A percentile compares a stretch with the other conserved stretches of the same genome.
Conservation (phyloP, 2,797 vertebrate genomes). For the Tokudaia muenninki region DNA sequence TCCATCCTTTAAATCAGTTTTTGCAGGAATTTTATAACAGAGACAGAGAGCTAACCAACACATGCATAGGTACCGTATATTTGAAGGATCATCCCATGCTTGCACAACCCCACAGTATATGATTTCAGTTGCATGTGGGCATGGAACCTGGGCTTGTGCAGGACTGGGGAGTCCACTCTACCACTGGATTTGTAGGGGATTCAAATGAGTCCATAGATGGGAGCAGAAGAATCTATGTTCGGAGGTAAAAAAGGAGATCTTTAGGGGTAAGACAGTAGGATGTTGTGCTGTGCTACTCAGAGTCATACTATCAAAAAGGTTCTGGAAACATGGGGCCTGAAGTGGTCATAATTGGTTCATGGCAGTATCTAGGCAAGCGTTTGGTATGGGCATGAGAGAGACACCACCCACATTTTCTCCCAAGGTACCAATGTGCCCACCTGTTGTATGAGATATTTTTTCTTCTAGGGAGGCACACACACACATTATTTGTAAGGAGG, state of each 20-base stretch:
- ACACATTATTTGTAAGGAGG: not conserved
- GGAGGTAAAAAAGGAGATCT: not conserved
- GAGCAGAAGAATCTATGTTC: not conserved
- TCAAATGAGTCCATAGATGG: fast-evolving
- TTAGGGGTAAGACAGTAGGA: not conserved
- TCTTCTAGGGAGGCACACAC: not conserved
- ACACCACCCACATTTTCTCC: not conserved
- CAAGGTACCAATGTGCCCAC: not conserved
- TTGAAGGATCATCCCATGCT: not conserved
- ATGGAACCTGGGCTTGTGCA: not conserved
- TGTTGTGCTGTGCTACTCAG: not conserved
- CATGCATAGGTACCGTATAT: fast-evolving
- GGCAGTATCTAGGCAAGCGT: fast-evolving
- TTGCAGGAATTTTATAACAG: no score
- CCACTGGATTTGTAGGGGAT: no score
- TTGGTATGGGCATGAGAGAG: not conserved
- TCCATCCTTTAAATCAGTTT: not conserved
- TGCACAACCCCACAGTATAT: no score
- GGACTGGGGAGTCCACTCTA: no score
- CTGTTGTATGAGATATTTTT: not conserved
- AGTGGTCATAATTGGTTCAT: not conserved
- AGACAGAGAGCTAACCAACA: not conserved
- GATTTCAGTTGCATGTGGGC: not conserved
- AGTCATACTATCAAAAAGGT: no score
- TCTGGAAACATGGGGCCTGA: not conserved